phyloP scores from a whole-genome alignment of 2,797 vertebrate species.

The Lepilemur septentrionalis region DNA sequence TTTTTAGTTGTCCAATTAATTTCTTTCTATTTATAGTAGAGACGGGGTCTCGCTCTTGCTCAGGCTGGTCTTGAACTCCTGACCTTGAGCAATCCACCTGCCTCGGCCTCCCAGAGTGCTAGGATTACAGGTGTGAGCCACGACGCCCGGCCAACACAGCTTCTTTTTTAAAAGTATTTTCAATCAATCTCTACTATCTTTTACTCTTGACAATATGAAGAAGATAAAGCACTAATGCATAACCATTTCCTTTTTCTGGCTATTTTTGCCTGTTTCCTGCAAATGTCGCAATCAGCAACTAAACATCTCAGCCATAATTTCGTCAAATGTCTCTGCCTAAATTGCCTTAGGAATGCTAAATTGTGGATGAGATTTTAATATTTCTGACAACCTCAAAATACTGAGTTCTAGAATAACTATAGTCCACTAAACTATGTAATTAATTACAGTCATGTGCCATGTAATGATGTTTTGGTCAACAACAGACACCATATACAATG shows the following conservation, averaged over 20 bases:
- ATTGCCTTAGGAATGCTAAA: neutral
- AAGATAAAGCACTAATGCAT: neutral
- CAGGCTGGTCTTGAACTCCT: too few relatives aligned
- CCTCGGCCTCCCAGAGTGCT: too few relatives aligned
- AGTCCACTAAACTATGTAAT: neutral
- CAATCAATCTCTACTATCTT: constrained; percentile 7
- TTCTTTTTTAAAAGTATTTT: constrained; percentile 44
- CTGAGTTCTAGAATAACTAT: neutral
- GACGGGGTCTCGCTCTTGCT: too few relatives aligned
- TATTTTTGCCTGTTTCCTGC: neutral
- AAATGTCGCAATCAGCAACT: constrained; percentile 14
- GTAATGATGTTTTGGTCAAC: neutral
- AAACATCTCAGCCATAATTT: constrained; percentile 11
- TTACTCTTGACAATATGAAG: neutral
- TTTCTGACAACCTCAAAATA: neutral
- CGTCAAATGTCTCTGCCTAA: neutral
- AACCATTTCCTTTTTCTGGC: neutral
- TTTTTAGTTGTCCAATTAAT: too few relatives aligned
- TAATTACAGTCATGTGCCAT: neutral
- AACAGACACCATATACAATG: neutral
- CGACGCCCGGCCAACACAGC: neutral
- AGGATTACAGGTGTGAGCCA: too few relatives aligned
- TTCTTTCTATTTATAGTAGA: too few relatives aligned
- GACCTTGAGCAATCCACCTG: too few relatives aligned
- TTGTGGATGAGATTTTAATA: neutral